Conservation (phyloP, 2,797 vertebrate species). For the Columba guinea region DNA sequence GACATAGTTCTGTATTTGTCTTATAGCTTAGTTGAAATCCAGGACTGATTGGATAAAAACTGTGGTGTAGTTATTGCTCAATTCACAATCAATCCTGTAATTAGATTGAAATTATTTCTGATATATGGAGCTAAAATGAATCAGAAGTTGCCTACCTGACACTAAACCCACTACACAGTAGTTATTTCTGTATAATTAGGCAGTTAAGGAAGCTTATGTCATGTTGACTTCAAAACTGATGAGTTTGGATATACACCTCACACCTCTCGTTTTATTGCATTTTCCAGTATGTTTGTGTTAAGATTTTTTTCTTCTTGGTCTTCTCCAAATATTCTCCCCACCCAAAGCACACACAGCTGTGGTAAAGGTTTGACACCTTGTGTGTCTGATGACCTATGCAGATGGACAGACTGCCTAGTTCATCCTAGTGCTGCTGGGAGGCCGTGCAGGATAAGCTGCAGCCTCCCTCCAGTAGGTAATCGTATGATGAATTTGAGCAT, state of each 20-base stretch:
- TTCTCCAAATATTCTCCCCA: not conserved
- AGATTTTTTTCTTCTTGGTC: not conserved
- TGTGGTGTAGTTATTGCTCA: not conserved
- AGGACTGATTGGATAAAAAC: not conserved
- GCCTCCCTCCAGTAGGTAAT: not conserved
- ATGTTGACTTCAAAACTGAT: not conserved
- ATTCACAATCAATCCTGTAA: not conserved
- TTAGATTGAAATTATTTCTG: not conserved
- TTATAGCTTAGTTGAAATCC: not conserved
- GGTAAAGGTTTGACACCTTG: not conserved
- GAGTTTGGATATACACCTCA: not conserved
- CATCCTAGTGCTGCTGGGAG: not conserved
- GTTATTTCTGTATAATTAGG: not conserved
- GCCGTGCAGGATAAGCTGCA: accelerated
- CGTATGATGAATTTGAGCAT: not conserved
- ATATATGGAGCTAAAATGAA: not conserved
- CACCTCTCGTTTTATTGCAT: not conserved
- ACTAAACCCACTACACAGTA: not conserved
- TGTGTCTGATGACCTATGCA: not conserved
- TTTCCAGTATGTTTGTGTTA: not conserved
- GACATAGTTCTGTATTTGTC: not conserved
- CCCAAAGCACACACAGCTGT: not conserved
- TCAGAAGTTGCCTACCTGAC: not conserved
- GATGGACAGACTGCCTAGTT: not conserved
- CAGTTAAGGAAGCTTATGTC: not conserved